phyloP scores from a whole-genome alignment of 2,113 vertebrate species.

The Regulus satrapa region DNA sequence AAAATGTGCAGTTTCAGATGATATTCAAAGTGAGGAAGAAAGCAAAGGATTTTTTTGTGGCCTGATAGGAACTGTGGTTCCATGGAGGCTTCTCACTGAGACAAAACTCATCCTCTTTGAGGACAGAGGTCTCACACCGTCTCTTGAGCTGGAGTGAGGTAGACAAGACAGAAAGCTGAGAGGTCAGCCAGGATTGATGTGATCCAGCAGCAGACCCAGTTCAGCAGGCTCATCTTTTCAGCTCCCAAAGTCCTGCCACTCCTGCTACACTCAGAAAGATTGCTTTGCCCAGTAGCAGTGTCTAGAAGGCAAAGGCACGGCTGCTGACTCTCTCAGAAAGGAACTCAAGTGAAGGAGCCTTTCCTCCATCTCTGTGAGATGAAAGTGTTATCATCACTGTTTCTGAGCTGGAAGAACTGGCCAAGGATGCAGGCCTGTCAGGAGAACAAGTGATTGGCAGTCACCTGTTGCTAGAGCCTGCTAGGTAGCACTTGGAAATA shows the following conservation, averaged over 20 bases:
- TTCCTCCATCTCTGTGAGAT: not conserved
- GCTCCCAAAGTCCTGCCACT: not conserved
- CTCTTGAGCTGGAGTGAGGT: not conserved
- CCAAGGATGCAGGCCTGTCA: not conserved
- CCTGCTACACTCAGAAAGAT: accelerated
- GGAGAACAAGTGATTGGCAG: not conserved
- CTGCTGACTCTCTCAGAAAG: not conserved
- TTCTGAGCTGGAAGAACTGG: not conserved
- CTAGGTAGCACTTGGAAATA: not conserved
- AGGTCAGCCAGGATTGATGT: not conserved
- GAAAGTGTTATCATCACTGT: accelerated
- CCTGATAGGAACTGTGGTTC: not conserved
- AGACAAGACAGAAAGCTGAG: not conserved
- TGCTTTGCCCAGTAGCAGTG: not conserved
- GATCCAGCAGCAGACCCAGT: not conserved
- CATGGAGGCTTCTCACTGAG: not conserved
- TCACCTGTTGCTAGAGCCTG: not conserved
- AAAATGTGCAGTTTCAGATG: not conserved
- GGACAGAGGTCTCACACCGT: not conserved
- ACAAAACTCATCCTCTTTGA: not conserved
- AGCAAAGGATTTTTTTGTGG: not conserved
- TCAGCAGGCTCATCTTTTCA: not conserved
- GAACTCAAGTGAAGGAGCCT: not conserved
- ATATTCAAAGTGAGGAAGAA: not conserved
- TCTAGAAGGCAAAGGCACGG: not conserved